A percentile compares a stretch with the other conserved stretches of the same genome.
Evolutionary conservation across 2,113 vertebrate species (phyloP).

Genomic region (Gorilla gorilla): DNA sequence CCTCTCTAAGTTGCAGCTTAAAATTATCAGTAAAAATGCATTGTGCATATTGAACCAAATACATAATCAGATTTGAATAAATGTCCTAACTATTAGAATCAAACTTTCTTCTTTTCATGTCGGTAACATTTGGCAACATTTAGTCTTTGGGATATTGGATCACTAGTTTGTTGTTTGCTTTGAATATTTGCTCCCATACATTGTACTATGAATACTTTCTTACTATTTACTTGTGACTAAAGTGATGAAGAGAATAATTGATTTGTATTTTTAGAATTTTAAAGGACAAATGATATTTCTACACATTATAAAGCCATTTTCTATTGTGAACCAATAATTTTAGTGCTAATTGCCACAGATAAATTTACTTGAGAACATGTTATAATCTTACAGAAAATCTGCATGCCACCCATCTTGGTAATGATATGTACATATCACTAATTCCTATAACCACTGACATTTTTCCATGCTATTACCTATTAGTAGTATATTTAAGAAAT

Average conservation of each 20-base stretch:
- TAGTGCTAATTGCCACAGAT: constrained; percentile 21
- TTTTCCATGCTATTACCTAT: not conserved
- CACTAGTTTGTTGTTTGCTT: constrained; percentile 31
- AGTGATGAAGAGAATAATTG: constrained; percentile 40
- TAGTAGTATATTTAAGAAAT: constrained; percentile 7
- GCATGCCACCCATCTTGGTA: not conserved
- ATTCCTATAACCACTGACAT: not conserved
- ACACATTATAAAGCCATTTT: constrained; percentile 45
- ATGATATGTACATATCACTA: not conserved
- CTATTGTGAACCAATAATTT: constrained; percentile 32
- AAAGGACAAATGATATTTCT: constrained; percentile 36
- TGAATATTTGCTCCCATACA: constrained; percentile 33
- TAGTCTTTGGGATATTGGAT: constrained; percentile 3
- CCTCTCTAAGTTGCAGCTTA: constrained; percentile 18
- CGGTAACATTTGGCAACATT: not conserved
- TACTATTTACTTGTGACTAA: constrained; percentile 60
- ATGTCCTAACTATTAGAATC: not conserved
- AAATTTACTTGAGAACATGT: not conserved
- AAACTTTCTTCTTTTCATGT: not conserved
- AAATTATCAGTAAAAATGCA: constrained; percentile 10
- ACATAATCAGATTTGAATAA: not conserved
- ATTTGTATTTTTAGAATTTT: constrained; percentile 67
- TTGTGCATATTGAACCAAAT: not conserved
- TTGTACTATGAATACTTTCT: constrained; percentile 45
- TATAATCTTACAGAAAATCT: constrained; percentile 25